A percentile compares a stretch with the other conserved stretches of the same genome.
Evolutionary conservation across 2,113 vertebrate genomes (phyloP).

Genomic region (Ondatra zibethicus): DNA sequence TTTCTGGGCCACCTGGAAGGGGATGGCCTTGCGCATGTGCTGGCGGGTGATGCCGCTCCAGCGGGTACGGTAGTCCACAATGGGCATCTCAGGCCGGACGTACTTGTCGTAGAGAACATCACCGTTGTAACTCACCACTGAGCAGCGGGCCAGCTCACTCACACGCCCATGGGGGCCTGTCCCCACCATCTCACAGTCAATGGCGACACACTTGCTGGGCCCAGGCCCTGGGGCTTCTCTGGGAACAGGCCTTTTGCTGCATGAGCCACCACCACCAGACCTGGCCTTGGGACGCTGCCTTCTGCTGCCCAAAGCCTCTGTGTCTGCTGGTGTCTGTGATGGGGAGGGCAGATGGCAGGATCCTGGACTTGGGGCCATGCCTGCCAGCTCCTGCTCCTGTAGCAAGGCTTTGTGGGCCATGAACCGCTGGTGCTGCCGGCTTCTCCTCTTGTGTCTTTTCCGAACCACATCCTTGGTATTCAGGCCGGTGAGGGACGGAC

Average conservation of each 20-base stretch:
- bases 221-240: background rate
- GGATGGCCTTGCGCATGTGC: constrained; percentile 89
- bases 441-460: constrained; percentile 82
- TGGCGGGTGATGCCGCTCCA: constrained; percentile 94
- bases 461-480: constrained; percentile 38
- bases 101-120: constrained; percentile 95
- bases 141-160: constrained; percentile 95
- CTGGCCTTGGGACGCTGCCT: background rate
- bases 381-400: constrained; percentile 81
- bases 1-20: constrained; percentile 90
- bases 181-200: constrained; percentile 99
- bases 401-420: constrained; percentile 81
- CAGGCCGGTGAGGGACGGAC: background rate
- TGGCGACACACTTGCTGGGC: constrained; percentile 87
- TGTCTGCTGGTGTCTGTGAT: rapidly evolving
- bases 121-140: constrained; percentile 92
- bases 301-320: background rate
- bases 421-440: constrained; percentile 86
- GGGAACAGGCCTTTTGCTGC: rapidly evolving
- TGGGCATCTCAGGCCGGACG: constrained; percentile 88
- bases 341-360: rapidly evolving
- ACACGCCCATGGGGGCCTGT: constrained; percentile 90
- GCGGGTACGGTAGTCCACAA: constrained; percentile 93
- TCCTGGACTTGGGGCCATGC: rapidly evolving
- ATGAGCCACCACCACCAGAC: rapidly evolving